These are phyloP conservation scores for Nasonia oneida DNA, from an alignment of 2,888 invertebrate species.

Conservation along the genomic window DNA sequence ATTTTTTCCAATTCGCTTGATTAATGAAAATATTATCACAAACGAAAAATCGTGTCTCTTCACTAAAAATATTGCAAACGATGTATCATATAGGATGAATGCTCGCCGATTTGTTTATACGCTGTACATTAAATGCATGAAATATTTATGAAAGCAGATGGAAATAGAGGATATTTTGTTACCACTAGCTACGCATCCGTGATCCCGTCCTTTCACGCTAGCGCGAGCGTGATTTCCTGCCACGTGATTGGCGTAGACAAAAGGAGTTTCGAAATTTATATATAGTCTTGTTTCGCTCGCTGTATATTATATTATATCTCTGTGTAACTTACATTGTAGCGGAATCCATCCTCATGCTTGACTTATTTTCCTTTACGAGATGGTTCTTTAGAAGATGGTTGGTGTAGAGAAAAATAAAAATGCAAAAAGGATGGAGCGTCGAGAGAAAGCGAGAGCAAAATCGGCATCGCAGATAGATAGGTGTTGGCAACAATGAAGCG, in stretches of 20 bases:
- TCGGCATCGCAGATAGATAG: not conserved
- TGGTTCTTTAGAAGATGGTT: not conserved
- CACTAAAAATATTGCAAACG: not conserved
- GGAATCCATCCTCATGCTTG: not conserved
- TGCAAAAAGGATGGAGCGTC: not conserved
- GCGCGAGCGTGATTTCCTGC: slow-evolving; percentile 37
- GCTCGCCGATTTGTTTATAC: slow-evolving; percentile 20
- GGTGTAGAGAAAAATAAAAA: not conserved
- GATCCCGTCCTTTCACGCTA: slow-evolving; percentile 33
- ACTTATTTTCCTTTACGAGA: not conserved
- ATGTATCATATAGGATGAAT: not conserved
- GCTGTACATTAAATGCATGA: slow-evolving; percentile 24
- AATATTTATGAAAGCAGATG: slow-evolving; percentile 31
- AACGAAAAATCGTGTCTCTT: not conserved
- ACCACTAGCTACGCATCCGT: not conserved
- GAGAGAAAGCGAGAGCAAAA: slow-evolving; percentile 40
- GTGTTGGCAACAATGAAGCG: slow-evolving; percentile 66
- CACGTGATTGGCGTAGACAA: slow-evolving; percentile 27
- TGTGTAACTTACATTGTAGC: not conserved
- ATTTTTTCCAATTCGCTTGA: not conserved
- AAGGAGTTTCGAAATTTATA: slow-evolving; percentile 26
- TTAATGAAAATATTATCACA: not conserved
- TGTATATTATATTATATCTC: not conserved
- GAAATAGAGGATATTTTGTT: slow-evolving; percentile 46
- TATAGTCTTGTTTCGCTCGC: not conserved